Evolutionary conservation across 2,888 invertebrate genomes (phyloP), one percentile per base, ranked within the genome.

Genomic region (Aelia acuminata): DNA sequence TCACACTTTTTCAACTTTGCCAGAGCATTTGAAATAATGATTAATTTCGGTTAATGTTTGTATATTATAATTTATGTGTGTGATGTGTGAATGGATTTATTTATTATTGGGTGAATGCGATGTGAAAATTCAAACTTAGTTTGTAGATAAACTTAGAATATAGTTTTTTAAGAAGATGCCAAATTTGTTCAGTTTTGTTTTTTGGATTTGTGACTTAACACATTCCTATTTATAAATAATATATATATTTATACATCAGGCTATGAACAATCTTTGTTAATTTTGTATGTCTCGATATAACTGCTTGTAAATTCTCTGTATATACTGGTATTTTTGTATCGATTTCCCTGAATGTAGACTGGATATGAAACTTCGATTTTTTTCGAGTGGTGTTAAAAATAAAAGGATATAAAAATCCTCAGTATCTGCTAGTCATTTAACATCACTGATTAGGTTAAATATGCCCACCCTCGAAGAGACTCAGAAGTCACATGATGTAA

Each of bases 71-170:
- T 80, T 43, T 80, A 70, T 88, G 88, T 87, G 88, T 87, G 84
- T 88, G 31, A 88, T 85, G 84, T 88, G 89, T 84, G 88, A 88
- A 89, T 84, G 84, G 84, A 75, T 85, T 90, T 90, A 89, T 90
- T 90, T 89, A 89, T 89, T 90, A 88, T 87, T 86, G 89, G 88
- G 57, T 88, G 90, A 89, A 90, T 89, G 90, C 85, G 48, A 53
- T 49, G 43, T 47, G 31, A 48, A 53, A 47, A 35, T 31, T 49
- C 49, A 50, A 84, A 75, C 35, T 43, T 87, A 70, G 35, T 80
- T 22, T 0, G n/a, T 87, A 87, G 22, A 26, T 50, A 48, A 48
- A 84, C n/a, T 84, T 49, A 35, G 48, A n/a, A 80, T 26, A 87
- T 87, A 80, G 80, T 48, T 87, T 75, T 75, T 39, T 85, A 84